Conservation (phyloP, 2,888 invertebrate species). For the Achlya flavicornis region DNA sequence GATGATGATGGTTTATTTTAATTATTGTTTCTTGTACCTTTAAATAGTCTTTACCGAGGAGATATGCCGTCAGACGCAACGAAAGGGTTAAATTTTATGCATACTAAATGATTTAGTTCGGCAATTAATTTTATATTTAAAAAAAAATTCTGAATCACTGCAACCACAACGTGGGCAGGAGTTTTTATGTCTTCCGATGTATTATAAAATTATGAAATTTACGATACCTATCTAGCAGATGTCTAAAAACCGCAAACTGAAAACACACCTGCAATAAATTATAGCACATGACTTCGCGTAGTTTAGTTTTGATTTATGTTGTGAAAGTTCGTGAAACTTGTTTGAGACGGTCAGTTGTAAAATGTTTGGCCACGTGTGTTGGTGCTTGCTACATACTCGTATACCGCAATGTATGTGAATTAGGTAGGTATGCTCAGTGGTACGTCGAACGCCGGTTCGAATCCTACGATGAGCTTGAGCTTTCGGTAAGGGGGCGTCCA, state of each 20-base stretch:
- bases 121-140: slow-evolving; percentile 3
- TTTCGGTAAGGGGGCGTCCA: too few relatives aligned
- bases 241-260: slow-evolving; percentile 6
- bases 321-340: background rate
- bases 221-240: background rate
- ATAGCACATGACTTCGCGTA: background rate
- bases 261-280: slow-evolving; percentile 12
- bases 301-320: background rate
- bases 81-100: too few relatives aligned
- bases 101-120: background rate
- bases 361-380: background rate
- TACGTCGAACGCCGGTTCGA: too few relatives aligned
- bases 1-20: too few relatives aligned
- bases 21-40: too few relatives aligned
- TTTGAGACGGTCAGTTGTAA: background rate
- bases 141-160: background rate
- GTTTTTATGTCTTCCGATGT: slow-evolving; percentile 14
- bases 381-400: too few relatives aligned
- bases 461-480: too few relatives aligned
- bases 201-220: slow-evolving; percentile 14
- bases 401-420: too few relatives aligned
- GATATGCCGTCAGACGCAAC: too few relatives aligned
- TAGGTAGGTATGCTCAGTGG: too few relatives aligned
- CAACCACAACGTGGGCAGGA: slow-evolving; percentile 14
- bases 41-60: too few relatives aligned